phyloP scores from a whole-genome alignment of 2,888 invertebrate species.

The Cacoxenus indagator region DNA sequence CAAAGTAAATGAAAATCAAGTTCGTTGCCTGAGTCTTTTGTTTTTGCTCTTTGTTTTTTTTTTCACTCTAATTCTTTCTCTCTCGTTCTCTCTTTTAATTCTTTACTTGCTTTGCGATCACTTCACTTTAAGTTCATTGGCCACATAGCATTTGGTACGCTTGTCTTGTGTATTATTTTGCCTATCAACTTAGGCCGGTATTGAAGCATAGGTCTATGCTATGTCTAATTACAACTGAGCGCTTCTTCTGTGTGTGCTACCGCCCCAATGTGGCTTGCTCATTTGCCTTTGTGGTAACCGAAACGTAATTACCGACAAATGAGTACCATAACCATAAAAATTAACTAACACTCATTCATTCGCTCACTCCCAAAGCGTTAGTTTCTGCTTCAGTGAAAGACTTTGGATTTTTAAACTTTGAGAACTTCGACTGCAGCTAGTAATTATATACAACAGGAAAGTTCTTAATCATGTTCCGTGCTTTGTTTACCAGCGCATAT shows the following conservation, averaged over 20 bases:
- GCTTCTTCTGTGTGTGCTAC: conserved; percentile 3
- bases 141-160: conserved; percentile 27
- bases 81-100: neutral
- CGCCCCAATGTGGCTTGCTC: neutral
- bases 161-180: neutral
- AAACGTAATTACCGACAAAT: conserved; percentile 58
- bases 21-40: conserved; percentile 45
- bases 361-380: neutral
- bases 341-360: conserved; percentile 41
- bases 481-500: neutral
- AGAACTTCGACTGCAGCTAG: conserved; percentile 17
- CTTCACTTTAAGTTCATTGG: conserved; percentile 50
- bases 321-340: conserved; percentile 59
- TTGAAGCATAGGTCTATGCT: conserved; percentile 28
- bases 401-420: conserved; percentile 39
- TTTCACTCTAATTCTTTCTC: conserved; percentile 9
- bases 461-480: conserved; percentile 3
- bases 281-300: conserved; percentile 11
- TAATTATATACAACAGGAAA: conserved; percentile 7
- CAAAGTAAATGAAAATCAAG: conserved; percentile 32
- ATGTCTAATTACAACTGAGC: conserved; percentile 55
- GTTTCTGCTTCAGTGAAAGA: conserved; percentile 59
- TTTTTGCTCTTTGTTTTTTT: neutral
- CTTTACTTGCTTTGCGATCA: neutral
- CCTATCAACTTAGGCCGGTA: conserved; percentile 15